Evolutionary conservation across 2,797 vertebrate species (phyloP).

Genomic region (Lagodon rhomboides): DNA sequence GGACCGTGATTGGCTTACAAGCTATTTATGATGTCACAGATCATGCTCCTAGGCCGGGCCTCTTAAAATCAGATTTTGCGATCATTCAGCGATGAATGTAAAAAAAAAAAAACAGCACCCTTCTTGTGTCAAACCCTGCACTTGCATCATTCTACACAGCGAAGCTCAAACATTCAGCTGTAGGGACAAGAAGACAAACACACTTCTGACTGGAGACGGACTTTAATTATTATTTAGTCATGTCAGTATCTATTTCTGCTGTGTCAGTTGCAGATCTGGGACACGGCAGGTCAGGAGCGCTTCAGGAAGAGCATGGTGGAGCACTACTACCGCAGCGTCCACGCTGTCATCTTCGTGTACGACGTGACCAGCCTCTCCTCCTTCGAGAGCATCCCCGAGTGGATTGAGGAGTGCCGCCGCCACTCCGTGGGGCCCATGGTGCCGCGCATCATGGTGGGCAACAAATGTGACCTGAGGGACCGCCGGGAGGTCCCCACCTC

Average conservation of each 20-base stretch:
- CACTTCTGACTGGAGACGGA: no score
- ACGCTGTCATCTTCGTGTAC: slow-evolving; percentile 87
- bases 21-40: no score
- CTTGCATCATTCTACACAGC: no score
- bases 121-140: no score
- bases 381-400: slow-evolving; percentile 85
- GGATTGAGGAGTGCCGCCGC: slow-evolving; percentile 84
- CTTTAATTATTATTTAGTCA: neutral
- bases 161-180: no score
- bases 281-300: slow-evolving; percentile 88
- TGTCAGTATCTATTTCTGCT: slow-evolving; percentile 8
- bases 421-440: slow-evolving; percentile 83
- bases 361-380: slow-evolving; percentile 83
- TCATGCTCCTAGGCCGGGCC: no score
- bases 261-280: slow-evolving; percentile 87
- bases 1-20: no score
- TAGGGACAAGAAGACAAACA: no score
- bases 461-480: slow-evolving; percentile 86
- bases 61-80: no score
- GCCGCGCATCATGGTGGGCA: slow-evolving; percentile 86
- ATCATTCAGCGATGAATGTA: no score
- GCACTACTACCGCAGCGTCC: slow-evolving; percentile 87
- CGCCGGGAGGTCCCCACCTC: slow-evolving; percentile 81
- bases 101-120: no score
- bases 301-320: slow-evolving; percentile 89